Base-by-base conservation (phyloP, 2,888 invertebrate genomes). In the Cataglyphis rosenhaueri region DNA sequence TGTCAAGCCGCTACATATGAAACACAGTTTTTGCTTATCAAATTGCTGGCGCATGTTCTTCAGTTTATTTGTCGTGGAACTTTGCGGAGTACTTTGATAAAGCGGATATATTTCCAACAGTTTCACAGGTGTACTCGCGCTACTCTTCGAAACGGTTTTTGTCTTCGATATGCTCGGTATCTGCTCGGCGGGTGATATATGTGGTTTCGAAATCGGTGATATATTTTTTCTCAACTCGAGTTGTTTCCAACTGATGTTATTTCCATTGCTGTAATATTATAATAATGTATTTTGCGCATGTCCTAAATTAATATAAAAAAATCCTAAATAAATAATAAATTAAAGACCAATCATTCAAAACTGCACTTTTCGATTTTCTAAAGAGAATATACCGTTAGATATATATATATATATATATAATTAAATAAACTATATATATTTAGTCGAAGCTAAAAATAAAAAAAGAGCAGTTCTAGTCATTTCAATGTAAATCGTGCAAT, bases 1-100 rank as follows among this genome's bases (percentile, higher is more conserved):
- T 0, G 78, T 8, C 66, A 93, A 70, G 32, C 91, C 86, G 73
- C 91, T 93, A 76, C 93, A 92, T 29, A 92, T 82, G 55, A 94
- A 89, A 59, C 87, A 84, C 55, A 90, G 85, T 18, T 15, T 61
- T 15, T 15, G 73, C 15, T 5, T 44, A 15, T 1, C 68, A 4
- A 18, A 1, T 18, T 6, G 25, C 25, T 15, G 62, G 8, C 21
- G 6, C 0, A 55, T 8, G 21, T 78, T 68, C 25, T 68, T 35
- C 32, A 3, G 3, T 4, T 55, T 68, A 12, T 0, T 18, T 32
- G 57, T 78, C 0, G 29, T 25, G 15, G 57, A 12, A 29, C 10
- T 44, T 0, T 38, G 68, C 4, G 92, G 92, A 8, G 93, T 93
- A 81, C 92, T 93, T 21, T 92, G 92, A 57, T 85, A 84, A 2